Base-by-base conservation (phyloP, 2,113 vertebrate species). In the Anarhynchus alexandrinus region DNA sequence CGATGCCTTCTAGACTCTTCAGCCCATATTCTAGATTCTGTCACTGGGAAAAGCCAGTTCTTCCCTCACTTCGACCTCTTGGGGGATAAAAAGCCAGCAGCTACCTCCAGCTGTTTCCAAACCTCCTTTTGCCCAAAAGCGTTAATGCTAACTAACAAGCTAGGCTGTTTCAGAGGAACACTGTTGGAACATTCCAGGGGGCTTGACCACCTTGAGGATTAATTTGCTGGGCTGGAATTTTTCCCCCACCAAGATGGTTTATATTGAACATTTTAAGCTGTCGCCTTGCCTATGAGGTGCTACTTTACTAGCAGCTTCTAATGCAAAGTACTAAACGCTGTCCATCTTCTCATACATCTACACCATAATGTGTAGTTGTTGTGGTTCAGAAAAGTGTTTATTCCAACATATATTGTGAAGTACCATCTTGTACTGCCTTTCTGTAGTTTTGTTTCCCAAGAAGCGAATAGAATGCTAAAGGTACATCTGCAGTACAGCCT, bases 121-220 rank as follows among this genome's bases (percentile, higher is more conserved):
- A 76, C 12, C 18, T 89, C 30, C 42, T 16, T 82, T 93, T 85
- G 32, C 52, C 66, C 32, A 38, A 72, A 66, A 52, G 20, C 57
- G 43, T 86, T 49, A 42, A 10, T 59, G n/a, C 17, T 36, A 51
- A 20, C 23, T 78, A 69, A 74, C 6, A 62, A 86, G 17, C 29
- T 61, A 72, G 19, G 7, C 36, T 70, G 25, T 72, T 86, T 66
- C 58, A 54, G 40, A 61, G 45, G 34, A 96, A 14, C 4, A 4
- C 11, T 64, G 38, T 3, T 42, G 54, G 51, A 79, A 85, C 19
- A 18, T 18, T 72, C 23, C 0, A 2, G 23, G 12, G 3, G 0
- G 2, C 3, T 54, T 92, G 55, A 79, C 13, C 10, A 34, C 36
- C 40, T 74, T 27, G 78, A 73, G 51, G 21, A 55, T 78, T 62